These are phyloP conservation scores for Cyprinus carpio DNA, from an alignment of 2,113 vertebrate genomes.

Conservation along the genomic window DNA sequence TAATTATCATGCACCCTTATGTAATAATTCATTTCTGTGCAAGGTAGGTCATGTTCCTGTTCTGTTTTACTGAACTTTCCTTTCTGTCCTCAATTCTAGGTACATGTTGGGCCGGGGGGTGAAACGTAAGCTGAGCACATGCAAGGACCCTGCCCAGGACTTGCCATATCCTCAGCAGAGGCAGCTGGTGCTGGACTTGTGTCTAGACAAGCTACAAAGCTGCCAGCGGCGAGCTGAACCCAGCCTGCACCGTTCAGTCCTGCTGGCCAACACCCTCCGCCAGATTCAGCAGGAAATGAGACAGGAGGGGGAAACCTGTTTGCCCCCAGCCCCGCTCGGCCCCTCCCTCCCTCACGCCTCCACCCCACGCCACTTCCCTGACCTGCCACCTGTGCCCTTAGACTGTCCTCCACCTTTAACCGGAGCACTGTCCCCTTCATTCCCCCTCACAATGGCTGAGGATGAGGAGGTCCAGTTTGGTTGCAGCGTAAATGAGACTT, in stretches of 20 bases:
- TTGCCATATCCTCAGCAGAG: slow-evolving; percentile 78
- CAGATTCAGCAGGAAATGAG: slow-evolving; percentile 83
- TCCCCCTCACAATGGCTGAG: slow-evolving; percentile 57
- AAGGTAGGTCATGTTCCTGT: not conserved
- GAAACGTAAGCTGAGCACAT: slow-evolving; percentile 79
- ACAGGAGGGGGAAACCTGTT: slow-evolving; percentile 66
- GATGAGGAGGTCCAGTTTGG: slow-evolving; percentile 59
- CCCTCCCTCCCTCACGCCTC: slow-evolving; percentile 47
- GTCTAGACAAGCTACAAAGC: slow-evolving; percentile 79
- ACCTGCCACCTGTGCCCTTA: slow-evolving; percentile 50
- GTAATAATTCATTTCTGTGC: not conserved
- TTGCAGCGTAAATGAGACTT: slow-evolving; percentile 60
- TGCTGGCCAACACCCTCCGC: slow-evolving; percentile 82
- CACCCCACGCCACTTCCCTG: slow-evolving; percentile 53
- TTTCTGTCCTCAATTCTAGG: slow-evolving; percentile 62
- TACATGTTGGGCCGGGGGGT: slow-evolving; percentile 80
- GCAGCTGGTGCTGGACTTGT: slow-evolving; percentile 82
- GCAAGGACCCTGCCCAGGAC: slow-evolving; percentile 73
- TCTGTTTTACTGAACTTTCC: not conserved
- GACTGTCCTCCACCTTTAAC: slow-evolving; percentile 40
- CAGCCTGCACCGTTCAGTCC: slow-evolving; percentile 80
- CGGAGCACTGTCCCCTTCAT: slow-evolving; percentile 60
- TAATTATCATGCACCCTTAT: not conserved
- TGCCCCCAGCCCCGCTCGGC: slow-evolving; percentile 59
- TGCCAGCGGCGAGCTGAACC: slow-evolving; percentile 78